Evolutionary conservation across 2,888 invertebrate species (phyloP), one percentile per base, ranked within the genome.

Genomic region (Torymus auratus): DNA sequence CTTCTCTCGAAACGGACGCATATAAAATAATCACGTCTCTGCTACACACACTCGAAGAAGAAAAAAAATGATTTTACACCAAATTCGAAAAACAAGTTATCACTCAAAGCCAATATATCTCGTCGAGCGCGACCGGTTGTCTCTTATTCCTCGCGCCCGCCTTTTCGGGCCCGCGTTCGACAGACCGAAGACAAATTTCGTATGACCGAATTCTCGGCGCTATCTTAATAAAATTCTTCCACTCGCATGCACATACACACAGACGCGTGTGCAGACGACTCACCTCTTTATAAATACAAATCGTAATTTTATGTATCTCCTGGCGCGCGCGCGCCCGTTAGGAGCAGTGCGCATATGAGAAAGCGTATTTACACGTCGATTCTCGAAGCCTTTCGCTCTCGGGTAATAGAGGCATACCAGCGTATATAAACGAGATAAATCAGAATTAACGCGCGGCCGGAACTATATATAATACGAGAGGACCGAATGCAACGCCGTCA

Each of bases 291-390:
- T 68, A 80, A 72, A 76, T 80, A 76, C 76, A 76, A 80, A 80
- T 80, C 41, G 80, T 76, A 76, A 76, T 80, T 80, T 80, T 76
- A 76, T 80, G 76, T 76, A 80, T 76, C 76, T 20, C 14, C 56
- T n/a, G 2, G 23, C 23, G 65, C 68, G 3, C 3, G 28, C 68
- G 3, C 28, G 28, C 7, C 28, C 80, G 61, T 61, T 60, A 70
- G 28, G 55, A 28, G 28, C 28, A 28, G 7, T 28, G 7, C 28
- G 28, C 7, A 28, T 52, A 14, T 3, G 55, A 62, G 56, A 62
- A 75, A 60, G 12, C 53, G 5, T 58, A 64, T 65, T 58, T 69
- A 64, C 58, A 52, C 64, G 56, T 64, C 23, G 52, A 69, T 73
- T 65, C 28, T n/a, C 28, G 7, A 7, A 41, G 53, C 15, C 17